Evolutionary conservation across 2,113 vertebrate species (phyloP).

Genomic region (Epinephelus cyanopodus): DNA sequence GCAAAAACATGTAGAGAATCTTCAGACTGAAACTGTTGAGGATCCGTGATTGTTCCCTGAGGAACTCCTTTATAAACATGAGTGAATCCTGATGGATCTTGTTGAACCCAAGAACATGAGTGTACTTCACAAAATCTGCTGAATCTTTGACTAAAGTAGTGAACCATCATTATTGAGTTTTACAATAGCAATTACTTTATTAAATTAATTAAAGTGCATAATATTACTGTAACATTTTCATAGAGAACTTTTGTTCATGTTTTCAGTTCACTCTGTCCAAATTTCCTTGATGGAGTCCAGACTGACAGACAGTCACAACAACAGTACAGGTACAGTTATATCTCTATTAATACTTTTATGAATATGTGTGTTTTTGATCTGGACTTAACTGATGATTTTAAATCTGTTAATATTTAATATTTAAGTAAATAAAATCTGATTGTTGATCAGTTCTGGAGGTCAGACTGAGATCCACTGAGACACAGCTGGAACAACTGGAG

Average conservation of each 20-base stretch:
- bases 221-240: too few species aligned
- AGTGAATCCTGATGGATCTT: not conserved
- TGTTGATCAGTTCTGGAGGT: not conserved
- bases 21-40: not conserved
- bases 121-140: too few species aligned
- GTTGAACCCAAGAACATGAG: too few species aligned
- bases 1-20: too few species aligned
- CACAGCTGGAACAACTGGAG: slow-evolving; percentile 17
- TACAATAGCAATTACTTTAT: too few species aligned
- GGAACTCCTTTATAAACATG: not conserved
- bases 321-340: not conserved
- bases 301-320: not conserved
- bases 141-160: too few species aligned
- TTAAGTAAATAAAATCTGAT: too few species aligned
- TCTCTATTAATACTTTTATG: not conserved
- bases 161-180: too few species aligned
- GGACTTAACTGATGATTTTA: too few species aligned
- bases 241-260: not conserved
- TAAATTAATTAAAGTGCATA: too few species aligned
- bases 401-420: too few species aligned
- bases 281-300: slow-evolving; percentile 20
- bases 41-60: not conserved
- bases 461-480: slow-evolving; percentile 24
- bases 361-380: too few species aligned
- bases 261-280: slow-evolving; percentile 10